Evolutionary conservation across 2,113 vertebrate species (phyloP).

Genomic region (Origma solitaria): DNA sequence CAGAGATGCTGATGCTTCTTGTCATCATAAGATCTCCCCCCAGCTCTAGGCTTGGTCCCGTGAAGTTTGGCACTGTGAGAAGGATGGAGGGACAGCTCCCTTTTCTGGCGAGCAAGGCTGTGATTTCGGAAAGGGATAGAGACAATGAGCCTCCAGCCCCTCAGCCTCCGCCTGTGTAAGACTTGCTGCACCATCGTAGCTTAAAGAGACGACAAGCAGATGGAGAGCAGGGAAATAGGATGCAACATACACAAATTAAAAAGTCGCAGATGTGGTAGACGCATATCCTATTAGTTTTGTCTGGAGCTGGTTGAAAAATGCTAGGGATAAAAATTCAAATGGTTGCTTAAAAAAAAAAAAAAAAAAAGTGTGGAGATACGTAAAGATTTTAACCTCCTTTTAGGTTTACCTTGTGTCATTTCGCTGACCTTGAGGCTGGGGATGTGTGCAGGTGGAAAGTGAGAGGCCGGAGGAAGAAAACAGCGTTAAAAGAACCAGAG

Average conservation of each 20-base stretch:
- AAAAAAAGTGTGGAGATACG: neutral
- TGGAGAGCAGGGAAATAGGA: conserved; percentile 38
- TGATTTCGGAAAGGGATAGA: neutral
- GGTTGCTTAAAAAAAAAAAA: neutral
- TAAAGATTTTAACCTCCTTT: neutral
- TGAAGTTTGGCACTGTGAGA: neutral
- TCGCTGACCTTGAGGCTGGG: neutral
- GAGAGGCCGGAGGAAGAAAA: neutral
- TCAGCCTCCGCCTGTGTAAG: neutral
- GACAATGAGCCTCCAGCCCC: neutral
- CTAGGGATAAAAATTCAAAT: neutral
- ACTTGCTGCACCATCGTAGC: neutral
- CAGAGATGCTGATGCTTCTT: neutral
- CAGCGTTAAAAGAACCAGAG: neutral
- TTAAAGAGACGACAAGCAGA: conserved; percentile 36
- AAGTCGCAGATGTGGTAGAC: conserved; percentile 38
- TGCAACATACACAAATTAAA: conserved; percentile 49
- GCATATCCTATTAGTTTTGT: conserved; percentile 51
- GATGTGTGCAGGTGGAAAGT: neutral
- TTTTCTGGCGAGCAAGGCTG: neutral
- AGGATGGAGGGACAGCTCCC: neutral
- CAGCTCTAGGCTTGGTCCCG: neutral
- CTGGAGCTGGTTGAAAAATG: neutral
- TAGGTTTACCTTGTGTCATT: neutral
- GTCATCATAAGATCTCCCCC: neutral